phyloP scores from a whole-genome alignment of 2,888 invertebrate genomes.

The Drosophila parthenogenetica region DNA sequence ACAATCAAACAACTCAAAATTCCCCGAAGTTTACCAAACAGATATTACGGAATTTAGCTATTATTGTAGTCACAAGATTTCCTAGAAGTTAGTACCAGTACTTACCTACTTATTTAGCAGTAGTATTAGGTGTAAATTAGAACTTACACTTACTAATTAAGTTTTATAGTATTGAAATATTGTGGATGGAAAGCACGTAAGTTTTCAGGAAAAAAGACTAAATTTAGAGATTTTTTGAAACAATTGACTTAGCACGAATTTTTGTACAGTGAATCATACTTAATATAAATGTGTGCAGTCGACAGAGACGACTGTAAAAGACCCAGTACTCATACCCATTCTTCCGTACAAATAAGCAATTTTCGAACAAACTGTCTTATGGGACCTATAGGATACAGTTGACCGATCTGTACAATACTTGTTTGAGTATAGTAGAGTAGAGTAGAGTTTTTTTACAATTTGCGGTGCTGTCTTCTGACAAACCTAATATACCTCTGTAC shows the following conservation, averaged over 20 bases:
- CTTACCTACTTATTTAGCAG: not conserved
- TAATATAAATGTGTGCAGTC: too few species aligned
- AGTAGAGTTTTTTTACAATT: too few species aligned
- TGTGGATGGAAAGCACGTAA: not conserved
- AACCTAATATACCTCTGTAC: too few species aligned
- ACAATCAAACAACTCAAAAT: not conserved
- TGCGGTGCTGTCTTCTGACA: too few species aligned
- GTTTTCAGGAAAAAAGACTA: not conserved
- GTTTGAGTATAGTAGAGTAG: too few species aligned
- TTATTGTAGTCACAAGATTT: not conserved
- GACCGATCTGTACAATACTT: too few species aligned
- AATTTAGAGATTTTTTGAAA: conserved; percentile 2
- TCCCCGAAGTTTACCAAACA: not conserved
- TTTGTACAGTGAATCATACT: conserved; percentile 42
- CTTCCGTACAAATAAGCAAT: too few species aligned
- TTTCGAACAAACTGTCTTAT: too few species aligned
- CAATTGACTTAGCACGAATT: conserved; percentile 14
- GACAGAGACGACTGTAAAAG: too few species aligned
- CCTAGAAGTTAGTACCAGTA: not conserved
- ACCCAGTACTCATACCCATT: too few species aligned
- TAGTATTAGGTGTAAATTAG: not conserved
- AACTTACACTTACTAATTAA: not conserved
- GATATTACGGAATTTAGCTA: not conserved
- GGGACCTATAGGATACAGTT: too few species aligned
- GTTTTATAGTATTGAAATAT: not conserved